A percentile compares a stretch with the other conserved stretches of the same genome.
phyloP scores from a whole-genome alignment of 1,140 invertebrate species.

The Spodoptera litura region DNA sequence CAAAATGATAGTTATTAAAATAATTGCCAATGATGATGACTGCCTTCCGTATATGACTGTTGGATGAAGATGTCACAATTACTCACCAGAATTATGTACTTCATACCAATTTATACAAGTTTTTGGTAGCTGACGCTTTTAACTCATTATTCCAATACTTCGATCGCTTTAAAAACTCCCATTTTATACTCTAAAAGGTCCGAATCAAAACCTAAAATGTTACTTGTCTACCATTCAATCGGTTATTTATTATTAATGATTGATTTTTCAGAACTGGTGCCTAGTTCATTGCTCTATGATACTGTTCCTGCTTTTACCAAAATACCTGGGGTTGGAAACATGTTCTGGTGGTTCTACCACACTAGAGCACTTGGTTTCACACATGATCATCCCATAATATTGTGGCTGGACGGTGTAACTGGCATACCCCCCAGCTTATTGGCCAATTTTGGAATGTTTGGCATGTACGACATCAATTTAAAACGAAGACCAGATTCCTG shows the following conservation, averaged over 20 bases:
- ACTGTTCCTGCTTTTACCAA: constrained; percentile 65
- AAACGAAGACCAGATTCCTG: constrained; percentile 67
- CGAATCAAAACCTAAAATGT: too few species aligned
- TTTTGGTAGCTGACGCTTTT: too few species aligned
- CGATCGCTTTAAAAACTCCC: too few species aligned
- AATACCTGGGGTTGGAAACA: constrained; percentile 62
- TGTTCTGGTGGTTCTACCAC: constrained; percentile 80
- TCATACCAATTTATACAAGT: too few species aligned
- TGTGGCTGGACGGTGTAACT: constrained; percentile 74
- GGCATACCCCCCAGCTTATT: constrained; percentile 68
- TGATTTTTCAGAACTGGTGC: constrained; percentile 60
- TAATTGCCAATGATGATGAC: constrained; percentile 11
- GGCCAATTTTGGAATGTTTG: constrained; percentile 77
- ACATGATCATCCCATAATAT: constrained; percentile 60
- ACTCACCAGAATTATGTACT: too few species aligned
- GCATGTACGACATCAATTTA: constrained; percentile 70
- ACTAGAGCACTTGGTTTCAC: constrained; percentile 22
- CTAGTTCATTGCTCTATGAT: constrained; percentile 59
- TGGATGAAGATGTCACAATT: not conserved
- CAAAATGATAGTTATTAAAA: not conserved
- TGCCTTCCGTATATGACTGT: constrained; percentile 4
- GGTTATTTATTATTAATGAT: not conserved
- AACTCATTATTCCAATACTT: too few species aligned
- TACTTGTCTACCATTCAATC: too few species aligned
- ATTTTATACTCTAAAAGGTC: too few species aligned